These are phyloP conservation scores for Rhincodon typus DNA, from an alignment of 2,797 vertebrate genomes.

Conservation along the genomic window DNA sequence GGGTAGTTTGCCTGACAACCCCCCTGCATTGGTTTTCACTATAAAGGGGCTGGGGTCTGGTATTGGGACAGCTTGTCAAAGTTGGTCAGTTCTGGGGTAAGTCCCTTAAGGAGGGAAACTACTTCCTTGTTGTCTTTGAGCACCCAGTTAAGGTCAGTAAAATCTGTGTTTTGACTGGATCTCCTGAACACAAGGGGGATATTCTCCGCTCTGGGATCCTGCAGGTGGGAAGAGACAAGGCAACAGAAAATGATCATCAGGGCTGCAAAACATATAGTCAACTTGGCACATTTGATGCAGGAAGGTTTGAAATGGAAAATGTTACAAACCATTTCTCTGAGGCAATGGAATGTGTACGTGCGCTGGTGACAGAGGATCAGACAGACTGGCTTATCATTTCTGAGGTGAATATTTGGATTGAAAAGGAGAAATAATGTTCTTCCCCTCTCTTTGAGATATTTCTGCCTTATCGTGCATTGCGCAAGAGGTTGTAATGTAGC, in stretches of 20 bases:
- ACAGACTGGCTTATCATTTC: constrained; percentile 38
- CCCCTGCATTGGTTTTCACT: constrained; percentile 39
- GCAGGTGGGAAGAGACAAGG: neutral
- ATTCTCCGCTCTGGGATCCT: neutral
- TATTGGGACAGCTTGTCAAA: no score
- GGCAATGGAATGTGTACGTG: neutral
- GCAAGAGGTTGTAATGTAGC: neutral
- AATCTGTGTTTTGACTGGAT: neutral
- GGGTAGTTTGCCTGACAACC: constrained; percentile 32
- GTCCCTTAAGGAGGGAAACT: fast-evolving
- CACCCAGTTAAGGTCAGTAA: neutral
- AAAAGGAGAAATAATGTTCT: constrained; percentile 5
- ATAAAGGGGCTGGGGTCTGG: no score
- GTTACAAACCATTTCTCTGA: fast-evolving
- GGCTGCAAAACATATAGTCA: neutral
- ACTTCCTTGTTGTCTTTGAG: constrained; percentile 20
- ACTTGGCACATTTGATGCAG: neutral
- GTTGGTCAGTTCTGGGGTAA: constrained; percentile 8
- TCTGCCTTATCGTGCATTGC: neutral
- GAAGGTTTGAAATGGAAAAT: neutral
- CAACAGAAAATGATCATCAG: fast-evolving
- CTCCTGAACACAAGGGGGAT: neutral
- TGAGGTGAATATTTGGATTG: constrained; percentile 38
- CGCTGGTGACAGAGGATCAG: neutral
- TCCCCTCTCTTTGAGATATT: neutral